Evolutionary conservation across 2,888 invertebrate species (phyloP), one percentile per base, ranked within the genome.

Genomic region (Empis livida): DNA sequence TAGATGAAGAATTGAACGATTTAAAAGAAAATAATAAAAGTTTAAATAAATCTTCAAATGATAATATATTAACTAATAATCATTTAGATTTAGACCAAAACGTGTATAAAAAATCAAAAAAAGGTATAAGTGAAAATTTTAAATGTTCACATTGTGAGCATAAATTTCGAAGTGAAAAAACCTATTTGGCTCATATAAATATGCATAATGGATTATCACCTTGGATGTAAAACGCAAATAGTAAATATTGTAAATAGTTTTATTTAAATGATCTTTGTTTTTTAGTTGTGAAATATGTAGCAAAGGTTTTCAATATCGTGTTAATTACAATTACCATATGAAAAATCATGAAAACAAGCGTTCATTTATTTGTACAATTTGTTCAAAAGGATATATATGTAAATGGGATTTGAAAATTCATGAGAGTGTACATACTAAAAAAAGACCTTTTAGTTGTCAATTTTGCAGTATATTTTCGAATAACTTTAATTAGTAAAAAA

Each of bases 321-420:
- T 54, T 1, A 57, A 62, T 50, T 56, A 13, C 58, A 59, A 44
- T 61, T 52, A 39, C 40, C 47, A 57, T 40, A 57, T 58, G 54
- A 53, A 57, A 32, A 50, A 51, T 11, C 61, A 62, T 44, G 55
- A 56, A 37, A 60, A 61, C 46, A 54, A 59, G 20, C 55, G 61
- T 13, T 58, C 60, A 44, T 56, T 55, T 39, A 56, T 56, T 37
- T 62, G 62, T 44, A 51, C 56, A 5, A 32, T 57, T 3, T 62
- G 62, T 43, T 52, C 49, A 2, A 62, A 62, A 42, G 51, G 53
- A 5, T 62, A 59, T 16, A 41, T 60, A 8, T 50, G 56, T 23
- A 61, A 58, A 23, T 48, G 57, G 17, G 61, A 61, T 53, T 48
- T 62, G 8, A 55, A 54, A 30, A 53, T 58, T 16, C 62, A 62